Evolutionary conservation across 2,888 invertebrate genomes (phyloP), one percentile per base, ranked within the genome.

Genomic region (Eudasyphora cyanicolor): DNA sequence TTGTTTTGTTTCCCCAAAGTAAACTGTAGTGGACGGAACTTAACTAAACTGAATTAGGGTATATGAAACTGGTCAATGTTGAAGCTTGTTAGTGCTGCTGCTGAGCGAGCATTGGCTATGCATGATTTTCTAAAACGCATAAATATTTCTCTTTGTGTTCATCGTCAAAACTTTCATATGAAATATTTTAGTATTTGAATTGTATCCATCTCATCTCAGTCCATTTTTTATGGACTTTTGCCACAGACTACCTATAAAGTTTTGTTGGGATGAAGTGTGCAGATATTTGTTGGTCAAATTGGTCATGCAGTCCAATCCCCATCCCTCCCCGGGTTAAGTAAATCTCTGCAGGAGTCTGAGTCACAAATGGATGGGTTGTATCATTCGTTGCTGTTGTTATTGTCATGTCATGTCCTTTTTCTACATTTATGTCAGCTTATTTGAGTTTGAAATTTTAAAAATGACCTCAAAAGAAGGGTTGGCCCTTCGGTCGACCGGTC

Each of bases 61-160:
- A n/a, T n/a, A n/a, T n/a, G n/a, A n/a, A n/a, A n/a, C n/a, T n/a
- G n/a, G 19, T 51, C n/a, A n/a, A n/a, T n/a, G n/a, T n/a, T n/a
- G 32, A 32, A 54, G 19, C n/a, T n/a, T n/a, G n/a, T 5, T 49
- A 73, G 45, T 57, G 45, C 38, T 57, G 14, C n/a, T 6, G n/a
- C 38, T 12, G 6, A 45, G n/a, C 45, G 60, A 49, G 73, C 29
- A 51, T 60, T 60, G 14, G 32, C 8, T 79, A 71, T 83, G 79
- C 77, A 70, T 75, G 54, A 75, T 78, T 83, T 78, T 75, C 80
- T 70, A 83, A 77, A 82, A 82, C 76, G 83, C 85, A 85, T 85
- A 86, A 86, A 86, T 86, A 86, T 85, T 83, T 82, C 84, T 77
- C 82, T 86, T 86, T 86, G 83, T 85, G 83, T 85, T 83, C 76